Conservation (phyloP, 2,888 invertebrate genomes). For the Drosophila maculinotata region DNA sequence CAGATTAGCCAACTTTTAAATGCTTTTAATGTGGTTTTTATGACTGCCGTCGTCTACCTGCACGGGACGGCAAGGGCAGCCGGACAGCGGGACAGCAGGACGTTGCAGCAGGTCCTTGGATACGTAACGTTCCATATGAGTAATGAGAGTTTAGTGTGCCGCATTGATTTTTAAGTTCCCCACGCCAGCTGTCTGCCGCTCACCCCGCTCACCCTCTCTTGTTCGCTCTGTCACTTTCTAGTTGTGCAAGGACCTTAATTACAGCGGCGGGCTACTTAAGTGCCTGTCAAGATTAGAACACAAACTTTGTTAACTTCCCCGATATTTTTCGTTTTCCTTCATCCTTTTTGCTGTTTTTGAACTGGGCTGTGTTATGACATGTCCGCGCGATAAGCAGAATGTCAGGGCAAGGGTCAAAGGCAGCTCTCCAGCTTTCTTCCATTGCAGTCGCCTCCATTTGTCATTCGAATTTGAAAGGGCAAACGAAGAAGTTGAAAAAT, state of each 20-base stretch:
- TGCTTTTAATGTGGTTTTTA: constrained; percentile 77
- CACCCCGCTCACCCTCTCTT: neutral
- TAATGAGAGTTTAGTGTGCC: constrained; percentile 72
- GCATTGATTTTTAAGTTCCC: constrained; percentile 73
- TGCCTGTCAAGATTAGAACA: constrained; percentile 65
- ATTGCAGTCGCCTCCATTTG: constrained; percentile 69
- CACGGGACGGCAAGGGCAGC: neutral
- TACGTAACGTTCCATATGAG: constrained; percentile 64
- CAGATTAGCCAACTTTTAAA: constrained; percentile 77
- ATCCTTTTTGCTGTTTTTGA: constrained; percentile 6
- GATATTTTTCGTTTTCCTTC: constrained; percentile 25
- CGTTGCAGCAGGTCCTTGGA: neutral
- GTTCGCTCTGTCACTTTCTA: neutral
- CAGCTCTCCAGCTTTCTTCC: neutral
- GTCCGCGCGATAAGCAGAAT: constrained; percentile 73
- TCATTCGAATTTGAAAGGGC: constrained; percentile 73
- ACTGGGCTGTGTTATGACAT: constrained; percentile 69
- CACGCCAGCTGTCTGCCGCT: too few species aligned
- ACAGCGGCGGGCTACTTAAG: constrained; percentile 50
- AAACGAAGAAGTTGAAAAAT: constrained; percentile 43
- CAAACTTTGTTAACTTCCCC: constrained; percentile 53
- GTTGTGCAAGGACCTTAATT: constrained; percentile 57
- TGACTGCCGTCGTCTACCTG: constrained; percentile 50
- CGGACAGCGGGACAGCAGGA: too few species aligned
- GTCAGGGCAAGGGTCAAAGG: constrained; percentile 73